A percentile compares a stretch with the other conserved stretches of the same genome.
phyloP scores from a whole-genome alignment of 2,113 vertebrate genomes.

The Isichthys henryi region DNA sequence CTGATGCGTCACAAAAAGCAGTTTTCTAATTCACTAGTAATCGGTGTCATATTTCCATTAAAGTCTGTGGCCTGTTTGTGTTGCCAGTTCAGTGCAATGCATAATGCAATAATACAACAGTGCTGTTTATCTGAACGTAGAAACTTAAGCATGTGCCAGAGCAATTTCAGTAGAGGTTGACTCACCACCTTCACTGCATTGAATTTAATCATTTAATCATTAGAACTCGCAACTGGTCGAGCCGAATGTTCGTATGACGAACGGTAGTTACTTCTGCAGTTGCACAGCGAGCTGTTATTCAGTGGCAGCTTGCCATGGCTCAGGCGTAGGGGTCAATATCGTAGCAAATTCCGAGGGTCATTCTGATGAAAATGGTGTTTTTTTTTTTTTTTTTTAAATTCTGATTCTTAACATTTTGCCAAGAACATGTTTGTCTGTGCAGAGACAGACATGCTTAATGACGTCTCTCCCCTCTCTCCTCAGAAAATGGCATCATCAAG shows the following conservation, averaged over 20 bases:
- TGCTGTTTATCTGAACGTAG: not conserved
- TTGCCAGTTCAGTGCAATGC: not conserved
- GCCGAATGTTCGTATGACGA: not conserved
- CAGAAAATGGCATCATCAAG: conserved; percentile 99
- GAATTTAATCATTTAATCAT: not conserved
- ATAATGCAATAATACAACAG: not conserved
- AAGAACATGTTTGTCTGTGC: not conserved
- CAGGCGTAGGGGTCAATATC: not conserved
- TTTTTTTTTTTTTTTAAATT: not conserved
- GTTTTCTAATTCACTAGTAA: not conserved
- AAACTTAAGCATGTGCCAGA: not conserved
- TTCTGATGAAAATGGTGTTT: not conserved
- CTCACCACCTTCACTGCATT: not conserved
- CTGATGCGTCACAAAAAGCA: not conserved
- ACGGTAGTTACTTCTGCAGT: not conserved
- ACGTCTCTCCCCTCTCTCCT: conserved; percentile 23
- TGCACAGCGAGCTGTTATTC: not conserved
- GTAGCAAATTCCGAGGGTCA: not conserved
- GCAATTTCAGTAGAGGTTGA: not conserved
- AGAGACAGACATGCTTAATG: not conserved
- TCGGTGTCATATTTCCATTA: not conserved
- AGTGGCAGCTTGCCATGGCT: not conserved
- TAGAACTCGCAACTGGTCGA: not conserved
- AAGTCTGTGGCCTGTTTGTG: not conserved
- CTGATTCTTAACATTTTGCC: not conserved